A percentile compares a stretch with the other conserved stretches of the same genome.
Evolutionary conservation across 2,113 vertebrate species (phyloP).

Genomic region (Hemichromis elongatus): DNA sequence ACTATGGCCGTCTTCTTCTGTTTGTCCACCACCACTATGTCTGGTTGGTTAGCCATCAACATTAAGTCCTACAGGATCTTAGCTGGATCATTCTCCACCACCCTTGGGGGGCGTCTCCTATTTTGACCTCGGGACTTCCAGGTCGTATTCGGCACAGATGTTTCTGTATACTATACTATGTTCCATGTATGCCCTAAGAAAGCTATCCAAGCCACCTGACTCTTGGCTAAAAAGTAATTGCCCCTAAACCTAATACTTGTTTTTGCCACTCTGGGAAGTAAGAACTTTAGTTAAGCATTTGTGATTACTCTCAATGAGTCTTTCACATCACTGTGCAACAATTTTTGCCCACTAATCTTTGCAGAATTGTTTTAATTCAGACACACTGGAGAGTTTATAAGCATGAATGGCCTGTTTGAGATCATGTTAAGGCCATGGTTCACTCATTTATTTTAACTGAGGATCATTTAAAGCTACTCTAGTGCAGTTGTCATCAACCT

Average conservation of each 20-base stretch:
- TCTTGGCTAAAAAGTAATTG: background rate
- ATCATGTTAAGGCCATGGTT: background rate
- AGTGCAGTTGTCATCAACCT: background rate
- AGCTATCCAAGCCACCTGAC: background rate
- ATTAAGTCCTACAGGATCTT: too few relatives aligned
- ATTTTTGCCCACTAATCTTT: background rate
- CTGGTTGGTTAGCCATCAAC: too few relatives aligned
- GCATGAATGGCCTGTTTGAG: background rate
- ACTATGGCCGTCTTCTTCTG: too few relatives aligned
- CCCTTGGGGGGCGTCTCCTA: too few relatives aligned
- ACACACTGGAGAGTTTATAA: background rate
- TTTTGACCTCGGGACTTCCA: too few relatives aligned
- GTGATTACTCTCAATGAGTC: background rate
- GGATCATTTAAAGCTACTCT: background rate
- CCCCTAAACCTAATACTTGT: background rate
- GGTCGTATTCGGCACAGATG: too few relatives aligned
- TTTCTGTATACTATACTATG: too few relatives aligned
- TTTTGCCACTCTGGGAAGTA: background rate
- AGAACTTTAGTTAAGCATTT: background rate
- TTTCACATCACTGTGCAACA: too few relatives aligned
- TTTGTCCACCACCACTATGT: too few relatives aligned
- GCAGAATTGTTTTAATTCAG: background rate
- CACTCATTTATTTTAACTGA: background rate
- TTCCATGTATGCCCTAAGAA: too few relatives aligned
- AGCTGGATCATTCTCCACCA: too few relatives aligned